Evolutionary conservation across 2,797 vertebrate species (phyloP).

Genomic region (Mionectes olivaceus): DNA sequence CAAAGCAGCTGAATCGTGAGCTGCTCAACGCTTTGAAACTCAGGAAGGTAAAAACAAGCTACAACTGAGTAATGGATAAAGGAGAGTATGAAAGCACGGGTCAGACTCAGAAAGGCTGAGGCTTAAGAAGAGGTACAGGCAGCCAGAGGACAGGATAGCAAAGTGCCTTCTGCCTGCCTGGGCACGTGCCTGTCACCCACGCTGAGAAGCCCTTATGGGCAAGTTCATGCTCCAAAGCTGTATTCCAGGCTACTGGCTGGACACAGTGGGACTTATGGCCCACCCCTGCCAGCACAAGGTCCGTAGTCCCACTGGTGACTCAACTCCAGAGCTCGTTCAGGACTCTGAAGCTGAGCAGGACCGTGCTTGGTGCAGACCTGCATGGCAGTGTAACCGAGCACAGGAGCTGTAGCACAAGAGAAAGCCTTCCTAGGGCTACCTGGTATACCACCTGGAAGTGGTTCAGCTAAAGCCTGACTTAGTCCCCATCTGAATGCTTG

Average conservation of each 20-base stretch:
- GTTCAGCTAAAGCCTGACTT: constrained; percentile 10
- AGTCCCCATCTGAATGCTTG: constrained; percentile 19
- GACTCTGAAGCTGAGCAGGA: not conserved
- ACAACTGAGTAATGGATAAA: not conserved
- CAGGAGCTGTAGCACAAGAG: not conserved
- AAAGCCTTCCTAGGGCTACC: not conserved
- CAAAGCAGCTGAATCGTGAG: not conserved
- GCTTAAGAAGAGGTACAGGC: not conserved
- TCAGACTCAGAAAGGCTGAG: not conserved
- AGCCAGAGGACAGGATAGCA: not conserved
- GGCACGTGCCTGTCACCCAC: not conserved
- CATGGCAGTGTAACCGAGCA: not conserved
- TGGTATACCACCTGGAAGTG: not conserved
- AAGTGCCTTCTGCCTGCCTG: not conserved
- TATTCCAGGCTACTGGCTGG: not conserved
- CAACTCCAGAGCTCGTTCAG: not conserved
- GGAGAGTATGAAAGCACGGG: not conserved
- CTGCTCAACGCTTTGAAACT: not conserved
- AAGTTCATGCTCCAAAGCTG: not conserved
- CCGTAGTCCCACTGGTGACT: not conserved
- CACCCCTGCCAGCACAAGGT: not conserved
- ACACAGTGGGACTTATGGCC: not conserved
- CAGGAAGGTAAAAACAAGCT: not conserved
- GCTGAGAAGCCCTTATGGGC: not conserved
- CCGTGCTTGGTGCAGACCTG: not conserved